These are phyloP conservation scores for Pseudanteris insignis DNA, from an alignment of 2,888 invertebrate species.

Conservation along the genomic window DNA sequence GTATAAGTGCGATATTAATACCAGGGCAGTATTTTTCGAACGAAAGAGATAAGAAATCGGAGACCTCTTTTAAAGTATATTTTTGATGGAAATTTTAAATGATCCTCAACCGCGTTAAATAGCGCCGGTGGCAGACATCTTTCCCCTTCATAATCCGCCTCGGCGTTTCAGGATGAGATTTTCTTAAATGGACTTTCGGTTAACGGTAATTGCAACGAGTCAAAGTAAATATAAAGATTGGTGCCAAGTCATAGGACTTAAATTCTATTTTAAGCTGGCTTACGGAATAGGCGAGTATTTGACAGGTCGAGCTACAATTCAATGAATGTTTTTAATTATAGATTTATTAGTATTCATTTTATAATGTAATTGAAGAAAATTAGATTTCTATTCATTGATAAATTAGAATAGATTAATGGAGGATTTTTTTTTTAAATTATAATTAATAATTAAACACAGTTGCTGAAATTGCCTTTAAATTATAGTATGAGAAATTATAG, in stretches of 20 bases:
- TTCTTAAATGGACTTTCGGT: slow-evolving; percentile 58
- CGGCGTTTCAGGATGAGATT: slow-evolving; percentile 55
- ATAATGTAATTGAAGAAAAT: too few relatives aligned
- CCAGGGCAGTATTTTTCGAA: slow-evolving; percentile 19
- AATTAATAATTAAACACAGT: too few relatives aligned
- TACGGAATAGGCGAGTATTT: slow-evolving; percentile 4
- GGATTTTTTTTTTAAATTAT: too few relatives aligned
- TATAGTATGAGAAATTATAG: too few relatives aligned
- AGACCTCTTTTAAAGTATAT: slow-evolving; percentile 50
- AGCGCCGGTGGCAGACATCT: slow-evolving; percentile 50
- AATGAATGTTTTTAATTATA: too few relatives aligned
- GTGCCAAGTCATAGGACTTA: slow-evolving; percentile 27
- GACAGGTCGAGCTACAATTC: too few relatives aligned
- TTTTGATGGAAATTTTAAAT: slow-evolving; percentile 66
- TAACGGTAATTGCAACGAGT: slow-evolving; percentile 42
- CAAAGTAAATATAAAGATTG: slow-evolving; percentile 44
- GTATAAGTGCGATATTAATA: slow-evolving; percentile 11
- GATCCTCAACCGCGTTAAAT: slow-evolving; percentile 65
- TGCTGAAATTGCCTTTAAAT: too few relatives aligned
- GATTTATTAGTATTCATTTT: too few relatives aligned
- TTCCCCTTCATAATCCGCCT: slow-evolving; percentile 44
- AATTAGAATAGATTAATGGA: too few relatives aligned
- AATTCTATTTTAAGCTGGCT: slow-evolving; percentile 19
- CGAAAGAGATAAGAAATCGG: slow-evolving; percentile 35
- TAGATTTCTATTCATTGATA: too few relatives aligned